phyloP scores from a whole-genome alignment of 2,797 vertebrate species.

The Acanthiza pusilla region DNA sequence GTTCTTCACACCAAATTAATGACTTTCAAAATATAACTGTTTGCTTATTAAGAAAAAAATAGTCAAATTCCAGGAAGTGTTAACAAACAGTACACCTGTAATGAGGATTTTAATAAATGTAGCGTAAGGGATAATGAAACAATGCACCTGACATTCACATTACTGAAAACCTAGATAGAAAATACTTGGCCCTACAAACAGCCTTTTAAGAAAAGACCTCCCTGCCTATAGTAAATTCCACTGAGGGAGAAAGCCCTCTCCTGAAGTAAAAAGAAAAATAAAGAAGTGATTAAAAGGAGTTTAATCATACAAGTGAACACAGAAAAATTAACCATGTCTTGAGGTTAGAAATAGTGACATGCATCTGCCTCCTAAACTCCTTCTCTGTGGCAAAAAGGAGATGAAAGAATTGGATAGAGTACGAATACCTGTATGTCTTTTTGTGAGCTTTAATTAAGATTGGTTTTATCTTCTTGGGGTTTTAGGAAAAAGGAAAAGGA shows the following conservation, averaged over 20 bases:
- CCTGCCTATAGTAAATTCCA: neutral
- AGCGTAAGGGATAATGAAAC: neutral
- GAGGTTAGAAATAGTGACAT: neutral
- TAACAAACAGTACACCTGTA: neutral
- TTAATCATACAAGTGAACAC: neutral
- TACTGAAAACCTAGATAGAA: neutral
- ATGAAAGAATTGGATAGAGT: neutral
- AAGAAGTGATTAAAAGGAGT: neutral
- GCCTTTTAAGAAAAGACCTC: neutral
- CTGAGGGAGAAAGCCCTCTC: neutral
- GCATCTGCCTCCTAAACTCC: neutral
- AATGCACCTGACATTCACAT: neutral
- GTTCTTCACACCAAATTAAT: neutral
- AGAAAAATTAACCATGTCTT: neutral
- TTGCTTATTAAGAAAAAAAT: neutral
- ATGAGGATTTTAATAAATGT: neutral
- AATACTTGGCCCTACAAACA: neutral
- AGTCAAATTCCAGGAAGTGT: neutral
- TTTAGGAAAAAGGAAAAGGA: neutral
- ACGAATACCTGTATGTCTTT: neutral
- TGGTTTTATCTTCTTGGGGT: neutral
- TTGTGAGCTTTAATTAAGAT: neutral
- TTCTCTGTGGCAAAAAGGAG: neutral
- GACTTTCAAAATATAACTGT: neutral
- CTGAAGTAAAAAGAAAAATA: neutral